These are phyloP conservation scores for Peromyscus attwateri DNA, from an alignment of 2,797 vertebrate genomes.

Conservation along the genomic window DNA sequence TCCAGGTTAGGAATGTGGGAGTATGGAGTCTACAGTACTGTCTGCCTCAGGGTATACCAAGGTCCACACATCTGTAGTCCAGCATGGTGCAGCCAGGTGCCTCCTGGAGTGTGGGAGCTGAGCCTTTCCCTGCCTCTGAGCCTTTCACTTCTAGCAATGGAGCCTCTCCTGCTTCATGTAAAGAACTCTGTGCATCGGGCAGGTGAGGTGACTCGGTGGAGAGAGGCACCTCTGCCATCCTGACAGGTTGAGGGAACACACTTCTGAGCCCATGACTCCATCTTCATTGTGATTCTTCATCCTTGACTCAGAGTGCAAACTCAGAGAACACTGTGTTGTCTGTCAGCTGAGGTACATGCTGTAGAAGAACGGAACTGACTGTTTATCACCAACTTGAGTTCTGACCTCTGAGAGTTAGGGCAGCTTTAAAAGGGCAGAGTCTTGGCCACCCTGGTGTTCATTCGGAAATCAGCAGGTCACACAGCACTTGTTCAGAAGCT, in stretches of 20 bases:
- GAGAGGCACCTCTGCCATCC: neutral
- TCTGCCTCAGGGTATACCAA: neutral
- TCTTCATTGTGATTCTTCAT: neutral
- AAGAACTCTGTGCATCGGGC: neutral
- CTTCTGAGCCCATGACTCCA: neutral
- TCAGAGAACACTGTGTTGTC: neutral
- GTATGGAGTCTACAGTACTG: neutral
- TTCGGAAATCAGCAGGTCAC: neutral
- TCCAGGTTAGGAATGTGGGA: neutral
- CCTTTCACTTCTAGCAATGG: too few species aligned
- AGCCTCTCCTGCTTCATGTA: neutral
- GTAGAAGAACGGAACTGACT: neutral
- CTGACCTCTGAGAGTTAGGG: neutral
- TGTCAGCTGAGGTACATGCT: neutral
- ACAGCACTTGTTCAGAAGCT: too few species aligned
- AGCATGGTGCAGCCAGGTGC: fast-evolving
- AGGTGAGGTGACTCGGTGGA: neutral
- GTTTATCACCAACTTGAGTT: neutral
- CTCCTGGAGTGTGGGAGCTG: neutral
- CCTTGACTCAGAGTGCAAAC: neutral
- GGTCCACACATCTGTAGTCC: too few species aligned
- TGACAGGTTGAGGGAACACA: neutral
- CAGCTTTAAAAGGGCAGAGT: neutral
- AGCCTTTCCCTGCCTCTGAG: too few species aligned
- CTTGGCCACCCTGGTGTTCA: neutral